Conservation (phyloP, 2,888 invertebrate species). For the Hecatera dysodea region DNA sequence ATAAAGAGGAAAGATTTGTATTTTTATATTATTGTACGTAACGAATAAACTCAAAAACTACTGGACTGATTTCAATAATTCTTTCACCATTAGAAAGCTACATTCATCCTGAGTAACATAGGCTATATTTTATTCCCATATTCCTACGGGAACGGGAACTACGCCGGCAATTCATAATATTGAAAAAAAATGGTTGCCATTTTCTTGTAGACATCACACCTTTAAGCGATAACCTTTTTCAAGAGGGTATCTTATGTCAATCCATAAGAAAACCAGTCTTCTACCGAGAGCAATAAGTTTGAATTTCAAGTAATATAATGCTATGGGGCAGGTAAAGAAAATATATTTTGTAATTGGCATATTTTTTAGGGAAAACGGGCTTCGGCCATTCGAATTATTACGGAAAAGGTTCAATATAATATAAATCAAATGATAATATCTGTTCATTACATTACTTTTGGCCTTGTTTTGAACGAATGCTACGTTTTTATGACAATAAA, state of each 20-base stretch:
- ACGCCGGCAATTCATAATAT: no score
- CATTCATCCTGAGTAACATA: no score
- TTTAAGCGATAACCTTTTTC: conserved; percentile 21
- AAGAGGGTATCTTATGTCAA: not conserved
- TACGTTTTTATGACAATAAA: not conserved
- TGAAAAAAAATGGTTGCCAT: conserved; percentile 35
- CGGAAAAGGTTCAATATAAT: conserved; percentile 18
- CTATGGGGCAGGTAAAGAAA: conserved; percentile 29
- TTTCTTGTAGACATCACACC: conserved; percentile 24
- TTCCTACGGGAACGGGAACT: no score
- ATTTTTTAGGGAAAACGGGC: conserved; percentile 31
- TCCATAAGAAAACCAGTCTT: conserved; percentile 24
- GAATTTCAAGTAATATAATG: conserved; percentile 9
- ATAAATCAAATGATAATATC: conserved; percentile 22
- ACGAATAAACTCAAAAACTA: no score
- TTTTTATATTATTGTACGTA: no score
- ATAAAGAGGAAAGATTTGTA: no score
- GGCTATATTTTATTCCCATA: no score
- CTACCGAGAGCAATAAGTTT: not conserved
- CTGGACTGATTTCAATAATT: no score
- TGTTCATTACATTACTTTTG: conserved; percentile 19
- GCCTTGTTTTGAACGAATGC: not conserved
- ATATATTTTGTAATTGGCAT: conserved; percentile 34
- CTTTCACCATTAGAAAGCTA: no score
- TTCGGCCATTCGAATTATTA: conserved; percentile 23